Conservation (phyloP, 2,113 vertebrate species). For the Tonatia bakeri region DNA sequence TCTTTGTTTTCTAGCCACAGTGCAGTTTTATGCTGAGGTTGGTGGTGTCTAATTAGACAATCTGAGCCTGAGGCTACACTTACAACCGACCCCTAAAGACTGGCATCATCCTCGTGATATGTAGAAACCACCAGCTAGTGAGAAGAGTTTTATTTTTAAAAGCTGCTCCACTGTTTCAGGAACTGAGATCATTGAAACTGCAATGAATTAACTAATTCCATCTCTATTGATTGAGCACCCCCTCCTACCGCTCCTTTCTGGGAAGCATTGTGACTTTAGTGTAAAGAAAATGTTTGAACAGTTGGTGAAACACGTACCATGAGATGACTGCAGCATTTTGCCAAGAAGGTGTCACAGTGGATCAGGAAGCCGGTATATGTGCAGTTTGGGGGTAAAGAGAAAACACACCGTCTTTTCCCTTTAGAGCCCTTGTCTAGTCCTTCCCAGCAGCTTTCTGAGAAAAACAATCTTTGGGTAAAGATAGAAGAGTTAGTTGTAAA, state of each 20-base stretch:
- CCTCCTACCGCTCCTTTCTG: background rate
- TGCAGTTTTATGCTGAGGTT: slow-evolving; percentile 14
- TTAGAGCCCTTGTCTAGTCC: background rate
- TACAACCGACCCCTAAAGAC: background rate
- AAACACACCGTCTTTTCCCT: background rate
- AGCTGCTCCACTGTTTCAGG: background rate
- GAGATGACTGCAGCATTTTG: background rate
- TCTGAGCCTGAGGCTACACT: background rate
- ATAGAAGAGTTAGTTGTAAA: background rate
- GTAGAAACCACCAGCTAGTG: background rate
- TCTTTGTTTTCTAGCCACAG: slow-evolving; percentile 13
- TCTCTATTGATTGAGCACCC: background rate
- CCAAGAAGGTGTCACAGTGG: background rate
- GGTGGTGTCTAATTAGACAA: slow-evolving; percentile 14
- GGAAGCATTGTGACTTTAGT: background rate
- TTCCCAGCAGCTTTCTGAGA: background rate
- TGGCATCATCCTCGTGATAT: background rate
- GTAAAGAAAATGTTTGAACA: background rate
- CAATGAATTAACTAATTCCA: background rate
- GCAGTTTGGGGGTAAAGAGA: background rate
- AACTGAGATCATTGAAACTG: slow-evolving; percentile 4
- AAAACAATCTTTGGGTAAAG: slow-evolving; percentile 22
- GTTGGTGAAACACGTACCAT: background rate
- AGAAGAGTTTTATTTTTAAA: slow-evolving; percentile 41
- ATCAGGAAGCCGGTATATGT: background rate